Base-by-base conservation (phyloP, 2,888 invertebrate genomes). In the Balanococcus diminutus region DNA sequence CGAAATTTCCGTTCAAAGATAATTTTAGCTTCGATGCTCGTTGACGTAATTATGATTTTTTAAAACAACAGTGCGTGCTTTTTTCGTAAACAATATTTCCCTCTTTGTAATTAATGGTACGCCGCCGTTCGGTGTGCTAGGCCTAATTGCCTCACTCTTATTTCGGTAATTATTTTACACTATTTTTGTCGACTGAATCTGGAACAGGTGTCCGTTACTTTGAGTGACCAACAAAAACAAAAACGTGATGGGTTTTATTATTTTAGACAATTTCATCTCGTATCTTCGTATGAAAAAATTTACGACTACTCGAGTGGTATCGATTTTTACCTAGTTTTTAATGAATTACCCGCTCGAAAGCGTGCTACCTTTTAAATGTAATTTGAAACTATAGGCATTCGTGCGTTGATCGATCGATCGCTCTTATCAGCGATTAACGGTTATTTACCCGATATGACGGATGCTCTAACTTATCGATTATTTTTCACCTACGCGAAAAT, bases 21-120 rank as follows among this genome's bases (percentile, higher is more conserved):
- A 79, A 79, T 36, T 79, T 79, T 79, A 79, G 36, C 75, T 36
- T 79, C 8, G 75, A 36, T 79, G 75, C 36, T 31, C 36, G 36
- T 84, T 72, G 84, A 84, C 84, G 84, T 84, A 84, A 84, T 72
- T 84, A 42, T 67, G 67, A 72, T 36, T 84, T 84, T 84, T 31
- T 67, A 36, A 67, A 42, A 67, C 42, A 46, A 67, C 84, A 84
- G 84, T 84, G 84, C 42, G 72, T 84, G 84, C 72, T 67, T 25
- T 22, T 36, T 22, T 28, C 39, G 75, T 84, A 36, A 72, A 84
- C 84, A 46, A 39, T 67, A 84, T 84, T 72, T 84, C 83, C 83
- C 83, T 83, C n/a, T 81, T 22, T 19, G 75, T 36, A 36, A 36
- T 79, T 79, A 75, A 75, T 19, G n/a, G 11, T 36, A 36, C 56